Percentiles rank a stretch among this genome's conserved stretches.
phyloP scores from a whole-genome alignment of 2,888 invertebrate genomes.

The Pegoplata infirma region DNA sequence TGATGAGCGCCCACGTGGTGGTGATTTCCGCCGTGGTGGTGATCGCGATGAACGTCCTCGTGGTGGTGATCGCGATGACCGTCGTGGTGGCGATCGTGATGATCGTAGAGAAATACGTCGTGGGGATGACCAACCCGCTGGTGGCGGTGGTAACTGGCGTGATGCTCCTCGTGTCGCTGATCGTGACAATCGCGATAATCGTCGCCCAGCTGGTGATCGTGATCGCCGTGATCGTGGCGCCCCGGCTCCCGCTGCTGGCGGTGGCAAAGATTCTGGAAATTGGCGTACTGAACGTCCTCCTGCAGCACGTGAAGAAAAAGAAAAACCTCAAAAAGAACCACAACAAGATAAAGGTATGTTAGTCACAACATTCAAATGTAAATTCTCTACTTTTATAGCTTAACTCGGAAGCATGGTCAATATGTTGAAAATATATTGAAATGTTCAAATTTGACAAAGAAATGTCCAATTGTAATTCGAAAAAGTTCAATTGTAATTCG shows the following conservation, averaged over 20 bases:
- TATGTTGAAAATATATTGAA: not conserved
- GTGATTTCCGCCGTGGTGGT: conserved; percentile 48
- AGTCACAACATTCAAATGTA: not conserved
- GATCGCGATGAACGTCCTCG: conserved; percentile 38
- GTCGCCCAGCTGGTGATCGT: conserved; percentile 64
- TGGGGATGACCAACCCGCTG: conserved; percentile 59
- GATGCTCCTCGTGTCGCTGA: conserved; percentile 71
- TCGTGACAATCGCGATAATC: conserved; percentile 72
- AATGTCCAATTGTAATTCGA: too few relatives aligned
- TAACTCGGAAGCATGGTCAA: too few relatives aligned
- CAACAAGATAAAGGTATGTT: conserved; percentile 72
- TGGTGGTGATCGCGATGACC: conserved; percentile 34
- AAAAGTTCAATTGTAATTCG: too few relatives aligned
- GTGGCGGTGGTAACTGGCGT: conserved; percentile 72
- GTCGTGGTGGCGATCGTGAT: conserved; percentile 38
- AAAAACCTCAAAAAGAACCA: conserved; percentile 71
- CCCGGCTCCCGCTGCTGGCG: conserved; percentile 67
- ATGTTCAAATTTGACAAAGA: too few relatives aligned
- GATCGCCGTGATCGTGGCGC: conserved; percentile 64
- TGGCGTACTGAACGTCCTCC: conserved; percentile 75
- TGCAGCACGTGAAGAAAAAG: conserved; percentile 73
- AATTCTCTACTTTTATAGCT: too few relatives aligned
- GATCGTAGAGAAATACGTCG: conserved; percentile 63
- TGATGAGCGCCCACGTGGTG: conserved; percentile 55
- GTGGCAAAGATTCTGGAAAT: conserved; percentile 69